Conservation (phyloP, 2,113 vertebrate genomes). For the Trinectes maculatus region DNA sequence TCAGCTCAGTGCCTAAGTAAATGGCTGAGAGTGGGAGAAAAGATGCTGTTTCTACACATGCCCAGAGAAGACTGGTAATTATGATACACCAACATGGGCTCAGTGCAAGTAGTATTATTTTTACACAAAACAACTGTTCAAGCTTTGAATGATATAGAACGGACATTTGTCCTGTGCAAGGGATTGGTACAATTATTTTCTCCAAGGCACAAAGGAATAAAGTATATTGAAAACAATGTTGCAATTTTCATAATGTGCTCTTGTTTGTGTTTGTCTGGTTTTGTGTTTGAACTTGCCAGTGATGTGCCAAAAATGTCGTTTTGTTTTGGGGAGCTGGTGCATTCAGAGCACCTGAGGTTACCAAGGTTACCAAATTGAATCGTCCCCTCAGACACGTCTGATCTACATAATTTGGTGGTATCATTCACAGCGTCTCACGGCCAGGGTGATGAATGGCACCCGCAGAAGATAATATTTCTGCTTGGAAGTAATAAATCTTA, state of each 20-base stretch:
- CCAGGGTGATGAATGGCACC: conserved; percentile 94
- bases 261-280: neutral
- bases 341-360: conserved; percentile 91
- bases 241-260: neutral
- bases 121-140: conserved; percentile 25
- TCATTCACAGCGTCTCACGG: conserved; percentile 90
- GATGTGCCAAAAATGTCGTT: conserved; percentile 58
- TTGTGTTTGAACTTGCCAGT: conserved; percentile 36
- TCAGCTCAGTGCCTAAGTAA: conserved; percentile 68
- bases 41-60: conserved; percentile 68
- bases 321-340: conserved; percentile 35
- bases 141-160: conserved; percentile 3
- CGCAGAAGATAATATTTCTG: conserved; percentile 94
- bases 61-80: conserved; percentile 76
- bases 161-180: neutral
- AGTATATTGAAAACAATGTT: neutral
- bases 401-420: conserved; percentile 99
- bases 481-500: conserved; percentile 97
- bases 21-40: conserved; percentile 56
- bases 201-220: neutral
- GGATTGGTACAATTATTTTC: neutral
- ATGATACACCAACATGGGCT: conserved; percentile 70
- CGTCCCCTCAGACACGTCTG: conserved; percentile 90
- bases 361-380: conserved; percentile 98
- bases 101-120: conserved; percentile 33